Conservation (phyloP, 2,113 vertebrate species). For the Paraplagusia blochii region DNA sequence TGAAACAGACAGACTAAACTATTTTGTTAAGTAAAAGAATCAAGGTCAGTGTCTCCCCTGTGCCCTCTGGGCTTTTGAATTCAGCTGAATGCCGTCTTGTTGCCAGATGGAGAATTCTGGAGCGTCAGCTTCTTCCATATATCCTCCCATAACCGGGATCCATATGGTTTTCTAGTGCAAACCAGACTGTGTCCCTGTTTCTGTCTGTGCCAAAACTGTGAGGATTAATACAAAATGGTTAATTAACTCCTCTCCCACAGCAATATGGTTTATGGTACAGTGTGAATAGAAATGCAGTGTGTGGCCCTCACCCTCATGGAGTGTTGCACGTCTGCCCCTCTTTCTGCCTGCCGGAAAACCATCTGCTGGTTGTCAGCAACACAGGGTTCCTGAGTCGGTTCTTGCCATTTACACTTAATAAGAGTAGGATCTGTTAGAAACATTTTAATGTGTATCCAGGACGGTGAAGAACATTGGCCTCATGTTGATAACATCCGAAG, state of each 20-base stretch:
- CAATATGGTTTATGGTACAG: constrained; percentile 1
- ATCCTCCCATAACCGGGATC: constrained; percentile 12
- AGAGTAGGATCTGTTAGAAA: no score
- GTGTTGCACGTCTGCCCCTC: not conserved
- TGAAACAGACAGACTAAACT: constrained; percentile 9
- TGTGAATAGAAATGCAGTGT: constrained; percentile 4
- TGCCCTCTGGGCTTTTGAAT: constrained; percentile 33
- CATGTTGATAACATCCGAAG: no score
- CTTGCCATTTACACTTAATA: no score
- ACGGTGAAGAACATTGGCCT: no score
- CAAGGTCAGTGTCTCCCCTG: constrained; percentile 45
- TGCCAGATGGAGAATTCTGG: constrained; percentile 50
- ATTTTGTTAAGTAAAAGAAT: constrained; percentile 19
- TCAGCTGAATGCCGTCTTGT: constrained; percentile 29
- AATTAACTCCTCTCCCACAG: constrained; percentile 20
- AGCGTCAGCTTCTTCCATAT: constrained; percentile 45
- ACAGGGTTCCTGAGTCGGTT: no score
- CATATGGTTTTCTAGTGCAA: constrained; percentile 13
- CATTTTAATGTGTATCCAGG: no score
- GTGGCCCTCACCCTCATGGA: not conserved
- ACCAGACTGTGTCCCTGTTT: constrained; percentile 17
- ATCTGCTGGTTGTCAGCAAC: not conserved
- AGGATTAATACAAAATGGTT: constrained; percentile 18
- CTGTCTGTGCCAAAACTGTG: constrained; percentile 6
- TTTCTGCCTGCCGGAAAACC: not conserved